Evolutionary conservation across 2,888 invertebrate species (phyloP), one percentile per base, ranked within the genome.

Genomic region (Fabriciana adippe): DNA sequence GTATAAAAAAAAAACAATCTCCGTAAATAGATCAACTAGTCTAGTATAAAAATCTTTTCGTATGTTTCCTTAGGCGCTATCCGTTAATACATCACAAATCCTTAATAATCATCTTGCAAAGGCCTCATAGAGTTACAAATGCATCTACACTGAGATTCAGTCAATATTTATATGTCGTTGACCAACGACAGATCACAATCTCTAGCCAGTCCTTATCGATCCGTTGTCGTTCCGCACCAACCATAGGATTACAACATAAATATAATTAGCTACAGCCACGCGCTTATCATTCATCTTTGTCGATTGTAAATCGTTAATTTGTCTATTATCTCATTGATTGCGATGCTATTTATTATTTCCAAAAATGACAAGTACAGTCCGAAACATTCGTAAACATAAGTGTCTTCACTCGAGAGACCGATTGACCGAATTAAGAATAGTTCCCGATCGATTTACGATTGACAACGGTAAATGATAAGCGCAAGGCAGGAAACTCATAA

Each of bases 91-190:
- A 93, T 93, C 93, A 93, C 93, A 93, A 91, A 89, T 89, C 91
- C 90, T 93, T 93, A 91, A 88, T 88, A 92, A 89, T 89, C 92
- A 91, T 92, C 92, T 89, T 88, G 89, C 92, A 88, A 93, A 92
- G 93, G 93, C 93, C 92, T 92, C 92, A 91, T 91, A 89, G 92
- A 92, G 90, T 92, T 89, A 91, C 88, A 92, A 92, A 93, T 93
- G 93, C 93, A 93, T 92, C 92, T 93, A 93, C 90, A 90, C 87
- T 92, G 93, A 93, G 93, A 93, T 93, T 93, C 93, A 92, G 92
- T 93, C 92, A 91, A 89, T 92, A 90, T 92, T 92, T 92, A 92
- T 92, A 91, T 88, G 92, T 92, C 92, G 92, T 88, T 92, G 92
- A 92, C 92, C 86, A 86, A 90, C 92, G 92, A 92, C 92, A 87